phyloP scores from a whole-genome alignment of 2,797 vertebrate species.

The Trachops cirrhosus region DNA sequence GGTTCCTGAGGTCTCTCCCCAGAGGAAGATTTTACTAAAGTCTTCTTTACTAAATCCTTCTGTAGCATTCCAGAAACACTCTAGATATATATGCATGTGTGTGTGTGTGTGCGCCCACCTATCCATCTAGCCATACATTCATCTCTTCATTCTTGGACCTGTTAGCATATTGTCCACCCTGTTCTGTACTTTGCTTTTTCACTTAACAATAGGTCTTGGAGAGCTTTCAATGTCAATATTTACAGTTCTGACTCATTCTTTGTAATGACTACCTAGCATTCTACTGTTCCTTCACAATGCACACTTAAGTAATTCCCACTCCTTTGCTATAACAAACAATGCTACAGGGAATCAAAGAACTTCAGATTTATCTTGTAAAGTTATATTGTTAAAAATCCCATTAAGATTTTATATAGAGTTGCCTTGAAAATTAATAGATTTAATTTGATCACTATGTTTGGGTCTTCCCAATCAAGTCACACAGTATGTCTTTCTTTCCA shows the following conservation, averaged over 20 bases:
- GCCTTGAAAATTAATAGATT: not conserved
- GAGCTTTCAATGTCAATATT: not conserved
- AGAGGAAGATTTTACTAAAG: too few relatives aligned
- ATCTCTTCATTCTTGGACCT: not conserved
- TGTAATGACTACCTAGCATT: not conserved
- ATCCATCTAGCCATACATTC: not conserved
- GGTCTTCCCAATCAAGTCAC: not conserved
- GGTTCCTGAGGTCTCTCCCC: not conserved
- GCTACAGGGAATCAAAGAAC: not conserved
- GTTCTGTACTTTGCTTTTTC: not conserved
- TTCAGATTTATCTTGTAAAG: not conserved
- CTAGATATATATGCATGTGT: not conserved
- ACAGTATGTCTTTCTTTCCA: not conserved
- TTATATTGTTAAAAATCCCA: not conserved
- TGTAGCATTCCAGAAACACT: not conserved
- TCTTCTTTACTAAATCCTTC: not conserved
- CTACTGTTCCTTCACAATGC: not conserved
- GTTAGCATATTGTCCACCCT: not conserved
- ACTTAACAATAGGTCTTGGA: not conserved
- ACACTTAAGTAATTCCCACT: not conserved
- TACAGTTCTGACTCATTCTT: slow-evolving; percentile 15
- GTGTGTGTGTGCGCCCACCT: not conserved
- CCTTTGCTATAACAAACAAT: not conserved
- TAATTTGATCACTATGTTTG: not conserved
- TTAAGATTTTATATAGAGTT: not conserved